Conservation (phyloP, 2,113 vertebrate species). For the Syrmaticus mikado region DNA sequence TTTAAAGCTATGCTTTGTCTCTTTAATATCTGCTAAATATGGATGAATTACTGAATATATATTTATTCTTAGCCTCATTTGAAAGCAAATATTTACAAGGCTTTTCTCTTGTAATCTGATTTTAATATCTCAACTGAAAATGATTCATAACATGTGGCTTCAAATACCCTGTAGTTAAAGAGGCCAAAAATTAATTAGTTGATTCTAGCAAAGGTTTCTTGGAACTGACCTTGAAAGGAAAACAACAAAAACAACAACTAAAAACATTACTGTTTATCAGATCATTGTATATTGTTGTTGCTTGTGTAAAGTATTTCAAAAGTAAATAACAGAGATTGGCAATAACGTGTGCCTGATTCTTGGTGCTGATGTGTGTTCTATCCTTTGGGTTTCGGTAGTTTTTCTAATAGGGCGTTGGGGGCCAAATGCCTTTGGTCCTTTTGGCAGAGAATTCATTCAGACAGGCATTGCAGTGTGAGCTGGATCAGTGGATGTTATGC, state of each 20-base stretch:
- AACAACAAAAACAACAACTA: neutral
- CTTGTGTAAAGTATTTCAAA: conserved; percentile 66
- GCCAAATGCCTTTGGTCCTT: neutral
- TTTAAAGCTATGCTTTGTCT: conserved; percentile 84
- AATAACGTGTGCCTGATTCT: conserved; percentile 43
- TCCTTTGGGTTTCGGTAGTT: neutral
- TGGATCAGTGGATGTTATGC: neutral
- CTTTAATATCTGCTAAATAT: conserved; percentile 87
- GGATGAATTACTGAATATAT: conserved; percentile 86
- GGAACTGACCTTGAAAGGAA: conserved; percentile 78
- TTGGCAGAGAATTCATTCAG: neutral
- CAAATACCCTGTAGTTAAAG: conserved; percentile 78
- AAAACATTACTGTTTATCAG: conserved; percentile 62
- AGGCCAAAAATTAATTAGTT: conserved; percentile 83
- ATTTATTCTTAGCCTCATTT: conserved; percentile 86
- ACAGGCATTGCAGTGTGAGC: neutral
- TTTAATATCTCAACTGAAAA: conserved; percentile 86
- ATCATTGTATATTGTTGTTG: conserved; percentile 71
- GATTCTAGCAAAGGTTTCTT: conserved; percentile 79
- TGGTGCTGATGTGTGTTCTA: neutral
- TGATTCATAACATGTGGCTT: conserved; percentile 79
- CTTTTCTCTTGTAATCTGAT: conserved; percentile 84
- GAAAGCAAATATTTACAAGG: conserved; percentile 86
- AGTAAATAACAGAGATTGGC: conserved; percentile 55
- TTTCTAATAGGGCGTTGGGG: neutral